phyloP scores from a whole-genome alignment of 2,797 vertebrate species.

The Mycteria americana region DNA sequence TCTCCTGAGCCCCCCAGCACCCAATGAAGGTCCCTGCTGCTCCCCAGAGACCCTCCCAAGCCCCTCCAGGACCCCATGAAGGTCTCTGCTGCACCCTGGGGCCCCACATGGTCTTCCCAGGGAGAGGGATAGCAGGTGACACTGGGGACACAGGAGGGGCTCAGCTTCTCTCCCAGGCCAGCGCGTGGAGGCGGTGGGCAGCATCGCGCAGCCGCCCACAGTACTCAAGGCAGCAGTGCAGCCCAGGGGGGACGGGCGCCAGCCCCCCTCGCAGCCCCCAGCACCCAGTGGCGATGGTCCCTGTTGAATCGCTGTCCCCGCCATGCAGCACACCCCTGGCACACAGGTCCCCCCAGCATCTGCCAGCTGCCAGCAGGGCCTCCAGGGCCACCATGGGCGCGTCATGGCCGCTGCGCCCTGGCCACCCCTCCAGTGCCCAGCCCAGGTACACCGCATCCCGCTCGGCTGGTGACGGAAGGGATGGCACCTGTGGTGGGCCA shows the following conservation, averaged over 20 bases:
- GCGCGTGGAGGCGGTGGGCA: not conserved
- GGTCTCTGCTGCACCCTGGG: not conserved
- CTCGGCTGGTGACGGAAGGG: not conserved
- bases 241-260: not conserved
- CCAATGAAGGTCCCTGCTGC: too few species aligned
- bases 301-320: not conserved
- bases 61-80: not conserved
- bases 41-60: too few species aligned
- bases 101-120: fast-evolving
- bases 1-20: not conserved
- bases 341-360: not conserved
- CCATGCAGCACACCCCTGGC: not conserved
- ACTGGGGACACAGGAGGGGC: not conserved
- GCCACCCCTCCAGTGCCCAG: not conserved
- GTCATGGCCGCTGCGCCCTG: not conserved
- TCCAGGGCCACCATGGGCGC: constrained; percentile 38
- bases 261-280: not conserved
- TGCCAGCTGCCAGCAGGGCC: not conserved
- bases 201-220: fast-evolving
- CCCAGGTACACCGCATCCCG: not conserved
- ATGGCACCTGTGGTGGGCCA: not conserved
- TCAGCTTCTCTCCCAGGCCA: not conserved
- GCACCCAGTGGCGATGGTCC: not conserved
- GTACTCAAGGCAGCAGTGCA: not conserved
- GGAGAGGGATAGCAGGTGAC: not conserved